Conservation (phyloP, 2,888 invertebrate species). For the Phytoseiulus persimilis region DNA sequence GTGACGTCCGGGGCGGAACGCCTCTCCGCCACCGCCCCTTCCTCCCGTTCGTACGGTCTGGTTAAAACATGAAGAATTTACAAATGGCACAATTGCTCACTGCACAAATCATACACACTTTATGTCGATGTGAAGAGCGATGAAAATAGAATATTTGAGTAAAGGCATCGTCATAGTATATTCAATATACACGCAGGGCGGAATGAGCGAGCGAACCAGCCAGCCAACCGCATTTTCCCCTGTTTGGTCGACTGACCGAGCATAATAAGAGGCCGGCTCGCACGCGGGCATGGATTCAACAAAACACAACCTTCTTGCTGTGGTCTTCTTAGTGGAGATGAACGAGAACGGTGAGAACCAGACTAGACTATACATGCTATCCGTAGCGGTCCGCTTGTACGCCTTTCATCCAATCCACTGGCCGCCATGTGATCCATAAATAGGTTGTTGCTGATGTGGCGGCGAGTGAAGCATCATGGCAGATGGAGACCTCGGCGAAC, state of each 20-base stretch:
- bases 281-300: background rate
- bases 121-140: background rate
- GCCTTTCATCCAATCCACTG: slow-evolving; percentile 32
- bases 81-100: slow-evolving; percentile 13
- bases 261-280: background rate
- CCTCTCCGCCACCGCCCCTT: no score
- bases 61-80: background rate
- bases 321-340: slow-evolving; percentile 22
- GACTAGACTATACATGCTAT: background rate
- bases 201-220: background rate
- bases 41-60: no score
- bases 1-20: no score
- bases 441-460: slow-evolving; percentile 19
- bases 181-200: background rate
- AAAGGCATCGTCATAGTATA: no score
- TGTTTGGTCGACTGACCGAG: background rate
- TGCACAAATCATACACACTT: slow-evolving; percentile 28
- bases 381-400: background rate
- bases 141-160: background rate
- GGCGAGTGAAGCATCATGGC: slow-evolving; percentile 36
- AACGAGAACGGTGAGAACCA: background rate
- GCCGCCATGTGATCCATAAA: slow-evolving; percentile 22
- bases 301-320: background rate
- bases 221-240: no score
- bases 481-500: slow-evolving; percentile 26